Conservation (phyloP, 2,113 vertebrate species). For the Calyptommatus sinebrachiatus region DNA sequence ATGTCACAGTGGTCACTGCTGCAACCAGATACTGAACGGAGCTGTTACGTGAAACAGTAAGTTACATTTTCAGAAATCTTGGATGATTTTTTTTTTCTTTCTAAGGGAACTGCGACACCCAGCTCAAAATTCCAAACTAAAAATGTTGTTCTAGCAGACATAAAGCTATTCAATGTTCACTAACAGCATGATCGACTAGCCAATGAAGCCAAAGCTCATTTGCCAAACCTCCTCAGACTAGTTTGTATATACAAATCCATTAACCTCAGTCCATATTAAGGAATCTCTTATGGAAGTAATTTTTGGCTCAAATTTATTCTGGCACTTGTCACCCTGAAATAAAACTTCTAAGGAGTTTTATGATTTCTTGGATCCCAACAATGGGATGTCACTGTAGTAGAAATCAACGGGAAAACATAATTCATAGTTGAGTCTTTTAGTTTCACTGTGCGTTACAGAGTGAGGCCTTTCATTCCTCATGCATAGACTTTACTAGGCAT, state of each 20-base stretch:
- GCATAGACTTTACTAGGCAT: constrained; percentile 21
- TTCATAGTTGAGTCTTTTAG: background rate
- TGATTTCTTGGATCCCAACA: background rate
- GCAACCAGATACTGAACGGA: constrained; percentile 29
- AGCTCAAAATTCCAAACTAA: background rate
- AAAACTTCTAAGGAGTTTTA: background rate
- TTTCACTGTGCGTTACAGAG: constrained; percentile 30
- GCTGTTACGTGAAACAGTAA: background rate
- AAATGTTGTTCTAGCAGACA: background rate
- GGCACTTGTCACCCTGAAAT: background rate
- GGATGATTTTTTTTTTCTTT: background rate
- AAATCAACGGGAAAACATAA: background rate
- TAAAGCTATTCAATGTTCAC: background rate
- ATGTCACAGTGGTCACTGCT: background rate
- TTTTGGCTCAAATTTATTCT: background rate
- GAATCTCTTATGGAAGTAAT: background rate
- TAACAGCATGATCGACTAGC: constrained; percentile 5
- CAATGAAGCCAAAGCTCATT: constrained; percentile 1
- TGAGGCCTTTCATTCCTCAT: constrained; percentile 24
- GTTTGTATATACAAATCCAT: constrained; percentile 4
- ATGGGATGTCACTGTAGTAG: constrained; percentile 7
- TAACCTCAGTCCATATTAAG: background rate
- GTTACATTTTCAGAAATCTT: background rate
- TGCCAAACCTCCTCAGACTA: constrained; percentile 2
- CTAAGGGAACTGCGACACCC: background rate